Evolutionary conservation across 2,113 vertebrate species (phyloP).

Genomic region (Odontophorus gujanensis): DNA sequence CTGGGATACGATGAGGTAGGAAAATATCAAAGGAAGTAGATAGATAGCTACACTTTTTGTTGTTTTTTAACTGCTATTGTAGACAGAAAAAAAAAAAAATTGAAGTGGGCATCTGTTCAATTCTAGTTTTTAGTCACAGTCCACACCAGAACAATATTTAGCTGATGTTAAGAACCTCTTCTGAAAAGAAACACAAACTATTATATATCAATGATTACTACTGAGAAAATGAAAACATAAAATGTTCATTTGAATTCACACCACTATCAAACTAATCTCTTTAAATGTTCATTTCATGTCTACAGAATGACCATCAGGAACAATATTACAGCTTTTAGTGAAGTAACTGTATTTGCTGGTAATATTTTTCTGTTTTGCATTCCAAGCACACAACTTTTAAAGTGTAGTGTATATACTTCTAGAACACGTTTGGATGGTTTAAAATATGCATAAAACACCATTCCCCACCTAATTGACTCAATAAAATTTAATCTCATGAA

Average conservation of each 20-base stretch:
- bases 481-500: background rate
- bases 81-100: background rate
- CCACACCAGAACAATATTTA: constrained; percentile 5
- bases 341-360: background rate
- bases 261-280: background rate
- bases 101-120: background rate
- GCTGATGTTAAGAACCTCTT: background rate
- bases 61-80: background rate
- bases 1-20: background rate
- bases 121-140: background rate
- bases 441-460: background rate
- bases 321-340: background rate
- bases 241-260: background rate
- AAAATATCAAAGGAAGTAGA: background rate
- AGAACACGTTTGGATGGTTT: background rate
- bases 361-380: background rate
- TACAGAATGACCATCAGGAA: constrained; percentile 18
- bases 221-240: constrained; percentile 33
- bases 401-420: background rate
- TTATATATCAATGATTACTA: constrained; percentile 3
- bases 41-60: too few species aligned
- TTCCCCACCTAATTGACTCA: constrained; percentile 49
- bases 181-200: constrained; percentile 1
- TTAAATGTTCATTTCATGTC: background rate
- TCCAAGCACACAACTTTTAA: background rate